Base-by-base conservation (phyloP, 2,797 vertebrate genomes). In the Philypnodon macrostomus region DNA sequence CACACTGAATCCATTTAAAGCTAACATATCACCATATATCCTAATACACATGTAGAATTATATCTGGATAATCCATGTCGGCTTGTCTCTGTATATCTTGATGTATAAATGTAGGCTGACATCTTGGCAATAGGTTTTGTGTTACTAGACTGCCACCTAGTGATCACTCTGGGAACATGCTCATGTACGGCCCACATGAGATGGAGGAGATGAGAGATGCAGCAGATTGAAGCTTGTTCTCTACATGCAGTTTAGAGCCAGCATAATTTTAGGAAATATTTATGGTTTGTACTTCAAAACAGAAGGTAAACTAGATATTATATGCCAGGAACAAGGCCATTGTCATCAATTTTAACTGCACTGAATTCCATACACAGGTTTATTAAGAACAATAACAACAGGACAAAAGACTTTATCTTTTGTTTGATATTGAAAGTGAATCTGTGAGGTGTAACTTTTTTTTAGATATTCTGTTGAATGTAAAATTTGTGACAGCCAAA, bases 131-230 rank as follows among this genome's bases (percentile, higher is more conserved):
- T 14, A 47, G 63, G 26, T 78, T 87, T 59, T 64, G 58, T 88
- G 90, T 88, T 84, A 81, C 88, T 83, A 75, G 74, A 90, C 86
- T 90, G 90, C 90, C 90, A 89, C 87, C 90, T 90, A 92, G 88
- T 90, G 90, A 88, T 62, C 12, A 29, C 38, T 62, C n/a, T 14
- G 14, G 7, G 65, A 64, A 47, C 41, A 30, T 48, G 47, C 37
- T 16, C 31, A 53, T 51, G 35, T 38, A n/a, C n/a, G n/a, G 45
- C 65, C 41, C 47, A 66, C 40, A 47, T 40, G 39, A 66, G 53
- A 45, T 58, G 61, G 10, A 16, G 62, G 49, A 54, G 73, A 67
- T 32, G 58, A 70, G 52, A 40, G 67, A 68, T 65, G 57, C 63
- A 57, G 66, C 51, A 64, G 63, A 55, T 74, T 62, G 70, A 58